A percentile compares a stretch with the other conserved stretches of the same genome.
Evolutionary conservation across 1,140 invertebrate species (phyloP).

Genomic region (Manduca sexta): DNA sequence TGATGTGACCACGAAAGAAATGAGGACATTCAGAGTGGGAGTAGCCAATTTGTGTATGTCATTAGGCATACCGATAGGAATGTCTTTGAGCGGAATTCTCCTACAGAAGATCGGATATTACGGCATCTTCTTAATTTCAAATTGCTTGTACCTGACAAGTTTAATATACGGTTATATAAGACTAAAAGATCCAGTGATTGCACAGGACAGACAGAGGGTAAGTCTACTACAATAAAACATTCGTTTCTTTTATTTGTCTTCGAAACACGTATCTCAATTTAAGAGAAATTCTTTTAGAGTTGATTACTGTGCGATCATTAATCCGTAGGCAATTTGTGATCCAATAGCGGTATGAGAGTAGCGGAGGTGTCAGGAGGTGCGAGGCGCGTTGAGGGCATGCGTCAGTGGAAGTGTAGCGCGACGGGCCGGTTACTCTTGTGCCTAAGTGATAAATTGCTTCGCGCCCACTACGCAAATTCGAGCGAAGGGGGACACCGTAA

Average conservation of each 20-base stretch:
- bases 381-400: constrained; percentile 31
- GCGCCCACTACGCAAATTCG: constrained; percentile 58
- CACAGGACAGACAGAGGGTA: constrained; percentile 56
- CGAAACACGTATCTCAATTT: neutral
- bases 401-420: constrained; percentile 38
- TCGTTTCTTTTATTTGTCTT: neutral
- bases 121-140: constrained; percentile 68
- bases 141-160: constrained; percentile 61
- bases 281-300: neutral
- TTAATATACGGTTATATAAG: constrained; percentile 64
- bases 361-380: constrained; percentile 15
- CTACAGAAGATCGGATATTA: constrained; percentile 67
- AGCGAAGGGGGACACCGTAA: constrained; percentile 52
- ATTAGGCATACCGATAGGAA: constrained; percentile 76
- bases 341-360: constrained; percentile 19
- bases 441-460: constrained; percentile 66
- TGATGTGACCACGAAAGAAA: constrained; percentile 86
- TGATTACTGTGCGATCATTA: neutral
- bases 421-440: constrained; percentile 48
- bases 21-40: constrained; percentile 86
- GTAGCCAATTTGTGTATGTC: constrained; percentile 87
- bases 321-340: constrained; percentile 7
- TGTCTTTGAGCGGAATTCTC: constrained; percentile 66
- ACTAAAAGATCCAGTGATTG: constrained; percentile 62
- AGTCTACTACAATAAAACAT: constrained; percentile 24